These are phyloP conservation scores for Urechis unicinctus DNA, from an alignment of 2,888 invertebrate species.

Conservation along the genomic window DNA sequence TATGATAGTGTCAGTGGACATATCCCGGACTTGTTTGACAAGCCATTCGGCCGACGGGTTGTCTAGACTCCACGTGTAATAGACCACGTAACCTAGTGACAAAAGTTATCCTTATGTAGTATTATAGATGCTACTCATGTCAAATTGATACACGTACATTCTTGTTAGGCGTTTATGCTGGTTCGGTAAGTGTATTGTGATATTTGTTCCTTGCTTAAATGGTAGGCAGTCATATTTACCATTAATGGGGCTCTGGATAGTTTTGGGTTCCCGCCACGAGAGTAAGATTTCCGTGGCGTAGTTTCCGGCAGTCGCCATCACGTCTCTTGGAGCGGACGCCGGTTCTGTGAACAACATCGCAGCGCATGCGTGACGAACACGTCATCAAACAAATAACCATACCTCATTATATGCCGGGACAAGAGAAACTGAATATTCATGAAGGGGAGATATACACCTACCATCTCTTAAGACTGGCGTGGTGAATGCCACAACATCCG, in stretches of 20 bases:
- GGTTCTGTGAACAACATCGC: no score
- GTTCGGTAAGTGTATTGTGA: no score
- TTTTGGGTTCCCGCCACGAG: not conserved
- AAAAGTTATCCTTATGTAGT: not conserved
- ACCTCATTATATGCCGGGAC: not conserved
- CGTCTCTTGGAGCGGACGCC: not conserved
- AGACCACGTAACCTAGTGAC: not conserved
- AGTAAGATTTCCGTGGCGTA: not conserved
- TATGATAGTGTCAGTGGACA: slow-evolving; percentile 59
- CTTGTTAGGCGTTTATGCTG: no score
- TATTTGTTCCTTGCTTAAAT: no score
- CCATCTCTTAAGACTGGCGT: not conserved
- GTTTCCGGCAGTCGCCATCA: not conserved
- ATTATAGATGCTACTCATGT: not conserved
- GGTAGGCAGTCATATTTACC: no score
- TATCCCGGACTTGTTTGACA: not conserved
- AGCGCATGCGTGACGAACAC: no score
- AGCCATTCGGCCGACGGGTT: not conserved
- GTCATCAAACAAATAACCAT: not conserved
- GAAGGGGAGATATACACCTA: no score
- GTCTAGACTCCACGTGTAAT: not conserved
- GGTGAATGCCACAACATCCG: slow-evolving; percentile 57
- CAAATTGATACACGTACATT: no score
- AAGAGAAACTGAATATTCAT: not conserved
- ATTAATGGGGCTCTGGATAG: not conserved